phyloP scores from a whole-genome alignment of 2,113 vertebrate species.

The Malaclemys terrapin region DNA sequence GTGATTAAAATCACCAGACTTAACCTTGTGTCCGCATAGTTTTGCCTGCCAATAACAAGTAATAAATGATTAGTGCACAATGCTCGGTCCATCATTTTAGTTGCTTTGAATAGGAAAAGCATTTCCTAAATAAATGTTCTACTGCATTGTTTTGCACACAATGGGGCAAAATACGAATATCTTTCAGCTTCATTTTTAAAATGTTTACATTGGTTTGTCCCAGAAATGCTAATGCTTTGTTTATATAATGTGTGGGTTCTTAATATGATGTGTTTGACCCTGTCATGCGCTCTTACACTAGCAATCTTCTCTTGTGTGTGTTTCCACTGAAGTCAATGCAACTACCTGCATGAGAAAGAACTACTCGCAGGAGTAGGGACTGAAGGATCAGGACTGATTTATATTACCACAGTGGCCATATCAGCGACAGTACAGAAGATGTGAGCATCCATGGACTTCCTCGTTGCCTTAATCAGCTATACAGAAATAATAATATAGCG shows the following conservation, averaged over 20 bases:
- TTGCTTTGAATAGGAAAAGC: not conserved
- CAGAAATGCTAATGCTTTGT: constrained; percentile 41
- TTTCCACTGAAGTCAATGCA: not conserved
- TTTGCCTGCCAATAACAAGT: not conserved
- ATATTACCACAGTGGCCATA: not conserved
- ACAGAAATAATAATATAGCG: not conserved
- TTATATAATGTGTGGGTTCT: constrained; percentile 1
- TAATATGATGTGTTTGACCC: not conserved
- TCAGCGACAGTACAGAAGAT: not conserved
- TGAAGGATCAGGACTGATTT: not conserved
- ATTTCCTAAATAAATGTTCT: not conserved
- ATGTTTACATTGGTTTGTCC: constrained; percentile 1
- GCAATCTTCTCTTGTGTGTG: not conserved
- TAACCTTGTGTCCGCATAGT: not conserved
- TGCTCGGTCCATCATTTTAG: not conserved
- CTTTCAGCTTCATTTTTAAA: not conserved
- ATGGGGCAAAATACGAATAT: not conserved
- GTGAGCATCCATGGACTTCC: not conserved
- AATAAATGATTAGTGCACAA: not conserved
- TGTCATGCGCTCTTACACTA: not conserved
- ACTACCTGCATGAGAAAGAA: not conserved
- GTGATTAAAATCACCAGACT: not conserved
- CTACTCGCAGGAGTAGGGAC: not conserved
- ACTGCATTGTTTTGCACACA: rapidly evolving
- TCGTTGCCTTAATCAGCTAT: constrained; percentile 6